Base-by-base conservation (phyloP, 2,888 invertebrate genomes). In the Brachynemurus nebulosus region DNA sequence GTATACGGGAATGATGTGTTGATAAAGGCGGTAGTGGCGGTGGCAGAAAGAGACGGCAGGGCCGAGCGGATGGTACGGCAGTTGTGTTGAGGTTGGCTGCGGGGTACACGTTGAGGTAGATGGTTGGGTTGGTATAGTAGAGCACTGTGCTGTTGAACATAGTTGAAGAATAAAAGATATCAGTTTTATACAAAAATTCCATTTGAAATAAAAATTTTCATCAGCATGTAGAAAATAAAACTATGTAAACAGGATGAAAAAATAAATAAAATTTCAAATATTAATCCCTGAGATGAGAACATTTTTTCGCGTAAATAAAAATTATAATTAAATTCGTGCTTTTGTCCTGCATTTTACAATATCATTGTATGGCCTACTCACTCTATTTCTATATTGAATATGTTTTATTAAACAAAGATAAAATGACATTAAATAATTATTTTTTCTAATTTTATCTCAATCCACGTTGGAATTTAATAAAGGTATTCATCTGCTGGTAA, bases 291-390 rank as follows among this genome's bases (percentile, higher is more conserved):
- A 19, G 37, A 37, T 37, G 25, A 16, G 27, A 27, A 40, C 17
- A 18, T 40, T 40, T 40, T 40, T 40, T 40, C 40, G 20, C 25
- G 40, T 40, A 40, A 40, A 40, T 40, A 40, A 23, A 40, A 40
- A n/a, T 40, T 20, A 40, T 40, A 40, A 40, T 40, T 23, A 40
- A 40, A 40, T 40, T 40, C 40, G 40, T 40, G 40, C 40, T 40
- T 40, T 40, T 40, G 40, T 40, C 40, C 40, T 16, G 23, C 27
- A 25, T 25, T 40, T 23, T 40, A 18, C 36, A 30, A 30, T 30
- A 30, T 30, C 30, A 30, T 30, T 30, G 30, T n/a, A n/a, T n/a
- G n/a, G n/a, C n/a, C 30, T 30, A 30, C 14, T 30, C 30, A 12
- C 11, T 30, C 14, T 14, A 12, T 12, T 30, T 9, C n/a, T n/a